A percentile compares a stretch with the other conserved stretches of the same genome.
Evolutionary conservation across 2,888 invertebrate genomes (phyloP).

Genomic region (Melipona beecheii): DNA sequence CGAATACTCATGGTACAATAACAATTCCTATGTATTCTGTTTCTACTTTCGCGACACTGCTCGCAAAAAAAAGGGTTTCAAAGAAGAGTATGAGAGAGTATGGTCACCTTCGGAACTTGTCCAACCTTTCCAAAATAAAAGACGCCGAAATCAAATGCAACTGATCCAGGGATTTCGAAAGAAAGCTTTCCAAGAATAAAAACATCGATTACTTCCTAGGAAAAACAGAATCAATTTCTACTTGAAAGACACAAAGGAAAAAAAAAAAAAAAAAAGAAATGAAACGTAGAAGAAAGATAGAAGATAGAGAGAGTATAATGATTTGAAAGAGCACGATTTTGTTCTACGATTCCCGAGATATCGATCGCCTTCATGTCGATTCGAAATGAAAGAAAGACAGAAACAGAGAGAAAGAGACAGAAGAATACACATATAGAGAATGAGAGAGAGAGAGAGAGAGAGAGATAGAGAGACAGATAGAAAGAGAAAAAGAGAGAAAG

Average conservation of each 20-base stretch:
- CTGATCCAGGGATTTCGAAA: constrained; percentile 83
- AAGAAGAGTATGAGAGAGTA: constrained; percentile 70
- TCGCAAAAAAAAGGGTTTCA: constrained; percentile 64
- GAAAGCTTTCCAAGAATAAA: constrained; percentile 81
- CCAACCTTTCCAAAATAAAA: constrained; percentile 83
- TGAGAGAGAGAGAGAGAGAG: constrained; percentile 21
- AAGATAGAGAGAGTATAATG: not conserved
- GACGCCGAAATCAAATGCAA: constrained; percentile 84
- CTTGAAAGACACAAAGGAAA: constrained; percentile 27
- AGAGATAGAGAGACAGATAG: constrained; percentile 13
- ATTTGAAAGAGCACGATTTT: constrained; percentile 1
- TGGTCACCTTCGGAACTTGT: constrained; percentile 82
- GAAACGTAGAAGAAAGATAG: constrained; percentile 18
- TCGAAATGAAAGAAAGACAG: constrained; percentile 17
- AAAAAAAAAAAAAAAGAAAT: not conserved
- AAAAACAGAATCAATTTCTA: constrained; percentile 63
- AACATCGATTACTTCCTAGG: constrained; percentile 73
- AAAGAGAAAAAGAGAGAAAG: constrained; percentile 2
- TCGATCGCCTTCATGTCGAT: constrained; percentile 2
- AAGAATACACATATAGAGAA: not conserved
- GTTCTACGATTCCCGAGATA: constrained; percentile 4
- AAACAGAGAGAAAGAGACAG: constrained; percentile 13
- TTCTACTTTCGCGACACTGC: constrained; percentile 67
- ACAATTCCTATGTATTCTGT: constrained; percentile 6
- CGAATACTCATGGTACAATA: not conserved